Evolutionary conservation across 1,140 invertebrate genomes (phyloP), one percentile per base, ranked within the genome.

Genomic region (Drosophila fuyamai): DNA sequence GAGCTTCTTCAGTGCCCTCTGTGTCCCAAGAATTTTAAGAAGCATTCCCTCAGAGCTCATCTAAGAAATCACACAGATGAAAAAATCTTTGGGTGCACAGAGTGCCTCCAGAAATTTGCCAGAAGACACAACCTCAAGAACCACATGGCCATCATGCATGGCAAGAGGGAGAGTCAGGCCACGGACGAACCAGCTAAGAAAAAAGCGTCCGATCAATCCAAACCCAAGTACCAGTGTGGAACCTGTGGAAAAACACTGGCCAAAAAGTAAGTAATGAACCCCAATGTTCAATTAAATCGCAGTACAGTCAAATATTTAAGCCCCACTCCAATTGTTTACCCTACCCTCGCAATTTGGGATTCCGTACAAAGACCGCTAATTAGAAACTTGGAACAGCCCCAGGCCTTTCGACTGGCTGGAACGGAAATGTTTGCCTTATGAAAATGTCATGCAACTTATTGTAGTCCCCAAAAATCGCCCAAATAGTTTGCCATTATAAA

Each of bases 11-110:
- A 91, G 1, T 97, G 96, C 75, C 94, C 94, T 0, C 71, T 95
- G 1, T 96, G 97, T 68, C 93, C 95, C 0, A 96, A 96, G 65
- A 93, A 94, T 14, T 96, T 97, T 71, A 94, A 93, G 12, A 97
- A 96, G 81, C 91, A 94, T 1, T 95, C 95, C 0, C 92, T 97
- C 12, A 93, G 94, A 2, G 94, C 94, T 32, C 96, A 97, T 86
- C 93, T 97, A 43, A 93, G 95, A 23, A 93, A 94, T 32, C 96
- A 96, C 81, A 97, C 96, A 0, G 95, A 96, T 16, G 97, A 98
- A 84, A 95, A 96, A 71, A 96, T 96, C 0, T 97, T 94, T 71
- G 84, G 94, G 16, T 97, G 96, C 67, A 18, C 50, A 5, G 36
- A 76, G 27, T 97, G 96, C 82, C 81, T 81, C 0, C 86, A 93